These are phyloP conservation scores for Lutjanus campechanus DNA, from an alignment of 2,797 vertebrate genomes.

Conservation along the genomic window DNA sequence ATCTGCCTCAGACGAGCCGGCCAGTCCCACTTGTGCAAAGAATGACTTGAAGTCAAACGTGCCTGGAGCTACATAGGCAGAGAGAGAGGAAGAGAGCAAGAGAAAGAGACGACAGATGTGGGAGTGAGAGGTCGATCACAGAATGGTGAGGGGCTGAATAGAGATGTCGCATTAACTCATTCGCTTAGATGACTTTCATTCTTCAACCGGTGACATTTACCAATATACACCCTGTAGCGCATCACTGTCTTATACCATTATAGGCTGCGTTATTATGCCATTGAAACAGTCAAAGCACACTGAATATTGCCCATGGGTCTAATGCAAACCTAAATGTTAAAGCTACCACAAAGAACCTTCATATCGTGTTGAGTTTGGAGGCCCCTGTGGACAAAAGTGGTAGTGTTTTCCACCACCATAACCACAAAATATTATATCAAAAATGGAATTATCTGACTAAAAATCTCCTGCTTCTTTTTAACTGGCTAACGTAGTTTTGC, in stretches of 20 bases:
- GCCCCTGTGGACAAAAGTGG: too few species aligned
- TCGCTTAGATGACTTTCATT: conserved; percentile 77
- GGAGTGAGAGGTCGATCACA: conserved; percentile 59
- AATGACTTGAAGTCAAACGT: conserved; percentile 84
- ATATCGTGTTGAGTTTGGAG: too few species aligned
- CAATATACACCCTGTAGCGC: conserved; percentile 66
- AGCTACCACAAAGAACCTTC: neutral
- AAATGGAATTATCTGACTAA: too few species aligned
- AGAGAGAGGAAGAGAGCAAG: conserved; percentile 25
- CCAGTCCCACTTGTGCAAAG: conserved; percentile 84
- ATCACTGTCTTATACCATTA: conserved; percentile 54
- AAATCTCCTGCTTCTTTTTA: too few species aligned
- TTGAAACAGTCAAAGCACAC: conserved; percentile 60
- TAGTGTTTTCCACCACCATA: too few species aligned
- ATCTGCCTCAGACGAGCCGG: conserved; percentile 65
- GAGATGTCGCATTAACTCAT: conserved; percentile 73
- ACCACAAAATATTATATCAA: too few species aligned
- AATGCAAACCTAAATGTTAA: conserved; percentile 50
- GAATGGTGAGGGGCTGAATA: conserved; percentile 59
- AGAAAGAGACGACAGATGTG: conserved; percentile 44
- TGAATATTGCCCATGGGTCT: conserved; percentile 33
- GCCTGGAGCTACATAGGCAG: conserved; percentile 76
- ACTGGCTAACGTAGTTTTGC: too few species aligned
- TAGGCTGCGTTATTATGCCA: conserved; percentile 48
- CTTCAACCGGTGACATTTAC: conserved; percentile 75